phyloP scores from a whole-genome alignment of 2,888 invertebrate species.

The Dicycla oo region DNA sequence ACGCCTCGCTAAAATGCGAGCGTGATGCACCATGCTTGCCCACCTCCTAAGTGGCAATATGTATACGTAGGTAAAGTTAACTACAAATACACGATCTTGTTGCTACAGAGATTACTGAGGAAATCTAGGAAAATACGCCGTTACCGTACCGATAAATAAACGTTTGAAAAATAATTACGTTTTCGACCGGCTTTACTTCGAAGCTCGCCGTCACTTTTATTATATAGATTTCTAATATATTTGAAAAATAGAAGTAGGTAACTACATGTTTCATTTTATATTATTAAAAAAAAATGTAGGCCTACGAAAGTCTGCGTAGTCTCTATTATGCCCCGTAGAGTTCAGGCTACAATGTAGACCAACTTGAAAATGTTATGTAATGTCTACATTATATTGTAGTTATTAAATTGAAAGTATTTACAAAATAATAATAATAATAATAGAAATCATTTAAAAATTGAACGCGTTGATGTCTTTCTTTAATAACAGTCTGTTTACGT shows the following conservation, averaged over 20 bases:
- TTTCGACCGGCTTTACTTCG: neutral
- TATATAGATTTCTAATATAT: too few relatives aligned
- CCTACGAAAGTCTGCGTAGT: slow-evolving; percentile 30
- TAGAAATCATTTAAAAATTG: neutral
- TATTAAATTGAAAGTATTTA: neutral
- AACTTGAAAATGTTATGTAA: neutral
- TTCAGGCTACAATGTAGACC: neutral
- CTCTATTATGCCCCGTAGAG: slow-evolving; percentile 35
- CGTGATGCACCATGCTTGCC: slow-evolving; percentile 32
- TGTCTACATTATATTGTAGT: too few relatives aligned
- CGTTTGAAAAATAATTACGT: neutral
- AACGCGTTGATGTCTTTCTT: slow-evolving; percentile 76
- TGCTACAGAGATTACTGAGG: slow-evolving; percentile 10
- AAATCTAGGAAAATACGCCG: neutral
- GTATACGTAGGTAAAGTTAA: slow-evolving; percentile 10
- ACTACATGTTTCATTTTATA: neutral
- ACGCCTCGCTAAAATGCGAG: slow-evolving; percentile 65
- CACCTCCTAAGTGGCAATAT: slow-evolving; percentile 6
- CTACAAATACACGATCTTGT: slow-evolving; percentile 26
- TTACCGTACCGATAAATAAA: neutral
- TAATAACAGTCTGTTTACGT: slow-evolving; percentile 46
- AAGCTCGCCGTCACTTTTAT: neutral
- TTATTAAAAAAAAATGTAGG: neutral
- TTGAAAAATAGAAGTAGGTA: neutral
- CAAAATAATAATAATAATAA: neutral